phyloP scores from a whole-genome alignment of 2,797 vertebrate species.

The Monodelphis domestica region DNA sequence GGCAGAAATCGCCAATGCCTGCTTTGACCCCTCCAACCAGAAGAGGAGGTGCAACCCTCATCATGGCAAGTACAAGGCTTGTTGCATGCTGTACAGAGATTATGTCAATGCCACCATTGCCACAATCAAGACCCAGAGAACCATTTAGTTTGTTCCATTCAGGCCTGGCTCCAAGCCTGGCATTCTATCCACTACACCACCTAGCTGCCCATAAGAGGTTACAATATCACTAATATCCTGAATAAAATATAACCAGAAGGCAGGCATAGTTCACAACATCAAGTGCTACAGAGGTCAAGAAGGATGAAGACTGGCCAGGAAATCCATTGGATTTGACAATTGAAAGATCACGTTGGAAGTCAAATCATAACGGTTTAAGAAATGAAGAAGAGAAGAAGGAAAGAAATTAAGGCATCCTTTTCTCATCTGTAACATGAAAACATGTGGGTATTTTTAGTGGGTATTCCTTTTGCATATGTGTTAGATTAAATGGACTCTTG shows the following conservation, averaged over 20 bases:
- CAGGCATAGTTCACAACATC: neutral
- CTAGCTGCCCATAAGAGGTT: too few species aligned
- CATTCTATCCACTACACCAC: too few species aligned
- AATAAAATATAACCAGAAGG: neutral
- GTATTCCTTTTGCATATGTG: neutral
- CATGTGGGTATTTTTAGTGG: neutral
- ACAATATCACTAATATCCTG: neutral
- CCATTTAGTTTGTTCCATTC: too few species aligned
- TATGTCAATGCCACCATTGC: too few species aligned
- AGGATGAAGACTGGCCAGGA: neutral
- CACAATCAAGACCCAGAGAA: too few species aligned
- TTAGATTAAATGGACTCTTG: neutral
- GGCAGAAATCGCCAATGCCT: conserved; percentile 90
- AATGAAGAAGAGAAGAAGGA: neutral
- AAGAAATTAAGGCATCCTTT: neutral
- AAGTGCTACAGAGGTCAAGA: neutral
- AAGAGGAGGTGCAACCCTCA: conserved; percentile 94
- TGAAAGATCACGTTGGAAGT: neutral
- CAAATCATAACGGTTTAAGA: neutral
- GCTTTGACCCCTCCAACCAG: conserved; percentile 92
- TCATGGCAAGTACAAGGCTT: conserved; percentile 90
- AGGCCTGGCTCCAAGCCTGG: too few species aligned
- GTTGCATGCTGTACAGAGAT: too few species aligned
- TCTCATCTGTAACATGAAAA: neutral
- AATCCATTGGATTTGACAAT: neutral